Conservation (phyloP, 2,797 vertebrate species). For the Cyclura pinguis region DNA sequence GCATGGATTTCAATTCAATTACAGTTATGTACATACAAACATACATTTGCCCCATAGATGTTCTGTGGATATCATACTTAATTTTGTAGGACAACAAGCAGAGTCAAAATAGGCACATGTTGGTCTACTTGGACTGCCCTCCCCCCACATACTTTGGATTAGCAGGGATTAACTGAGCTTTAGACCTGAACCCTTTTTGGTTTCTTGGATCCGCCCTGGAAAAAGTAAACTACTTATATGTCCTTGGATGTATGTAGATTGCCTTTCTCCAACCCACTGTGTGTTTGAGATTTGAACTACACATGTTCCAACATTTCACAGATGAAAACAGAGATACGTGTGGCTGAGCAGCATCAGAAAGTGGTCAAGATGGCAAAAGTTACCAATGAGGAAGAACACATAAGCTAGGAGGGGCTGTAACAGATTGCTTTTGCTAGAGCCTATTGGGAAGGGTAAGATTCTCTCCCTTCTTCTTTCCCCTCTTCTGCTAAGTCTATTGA, state of each 20-base stretch:
- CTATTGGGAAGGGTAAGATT: no score
- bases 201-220: not conserved
- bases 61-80: not conserved
- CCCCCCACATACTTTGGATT: no score
- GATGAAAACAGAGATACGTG: no score
- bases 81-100: not conserved
- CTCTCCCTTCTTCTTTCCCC: no score
- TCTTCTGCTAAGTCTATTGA: no score
- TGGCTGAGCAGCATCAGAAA: no score
- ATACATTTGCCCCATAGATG: no score
- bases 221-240: not conserved
- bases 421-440: no score
- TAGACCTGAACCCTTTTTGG: not conserved
- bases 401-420: no score
- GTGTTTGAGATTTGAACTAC: not conserved
- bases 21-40: not conserved
- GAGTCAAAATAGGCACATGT: not conserved
- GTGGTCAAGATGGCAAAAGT: no score
- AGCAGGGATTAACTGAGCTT: not conserved
- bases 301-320: no score
- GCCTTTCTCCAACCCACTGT: not conserved
- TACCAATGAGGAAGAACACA: no score
- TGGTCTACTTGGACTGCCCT: not conserved
- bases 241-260: not conserved
- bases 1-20: not conserved